These are phyloP conservation scores for Phymastichus coffea DNA, from an alignment of 1,140 invertebrate genomes.

Conservation along the genomic window DNA sequence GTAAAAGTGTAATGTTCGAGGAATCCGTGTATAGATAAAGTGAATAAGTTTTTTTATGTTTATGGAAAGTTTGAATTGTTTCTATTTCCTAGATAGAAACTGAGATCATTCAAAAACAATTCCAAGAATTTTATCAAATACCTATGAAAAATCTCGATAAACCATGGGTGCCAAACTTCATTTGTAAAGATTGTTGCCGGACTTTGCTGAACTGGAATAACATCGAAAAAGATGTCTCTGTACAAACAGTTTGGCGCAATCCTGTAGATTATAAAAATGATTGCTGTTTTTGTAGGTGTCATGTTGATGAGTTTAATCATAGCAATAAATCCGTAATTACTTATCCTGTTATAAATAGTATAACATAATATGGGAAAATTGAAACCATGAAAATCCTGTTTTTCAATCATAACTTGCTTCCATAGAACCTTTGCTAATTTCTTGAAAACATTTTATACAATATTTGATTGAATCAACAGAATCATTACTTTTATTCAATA, in stretches of 20 bases:
- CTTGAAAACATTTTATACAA: too few relatives aligned
- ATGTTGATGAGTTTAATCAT: slow-evolving; percentile 31
- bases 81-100: too few relatives aligned
- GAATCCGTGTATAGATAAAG: too few relatives aligned
- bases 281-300: slow-evolving; percentile 36
- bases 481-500: too few relatives aligned
- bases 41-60: too few relatives aligned
- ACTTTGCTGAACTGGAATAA: slow-evolving; percentile 28
- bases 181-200: slow-evolving; percentile 12
- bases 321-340: slow-evolving; percentile 26
- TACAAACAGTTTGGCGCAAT: slow-evolving; percentile 34
- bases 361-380: not conserved
- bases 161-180: slow-evolving; percentile 21
- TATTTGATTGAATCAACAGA: too few relatives aligned
- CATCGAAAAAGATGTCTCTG: slow-evolving; percentile 34
- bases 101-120: too few relatives aligned
- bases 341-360: not conserved
- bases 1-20: too few relatives aligned
- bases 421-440: too few relatives aligned
- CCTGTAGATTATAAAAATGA: slow-evolving; percentile 34
- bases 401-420: too few relatives aligned
- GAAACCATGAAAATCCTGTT: not conserved
- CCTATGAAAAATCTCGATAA: slow-evolving; percentile 26
- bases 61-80: too few relatives aligned
- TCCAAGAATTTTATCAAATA: slow-evolving; percentile 30